These are phyloP conservation scores for Cnemophilus loriae DNA, from an alignment of 2,113 vertebrate genomes.

Conservation along the genomic window DNA sequence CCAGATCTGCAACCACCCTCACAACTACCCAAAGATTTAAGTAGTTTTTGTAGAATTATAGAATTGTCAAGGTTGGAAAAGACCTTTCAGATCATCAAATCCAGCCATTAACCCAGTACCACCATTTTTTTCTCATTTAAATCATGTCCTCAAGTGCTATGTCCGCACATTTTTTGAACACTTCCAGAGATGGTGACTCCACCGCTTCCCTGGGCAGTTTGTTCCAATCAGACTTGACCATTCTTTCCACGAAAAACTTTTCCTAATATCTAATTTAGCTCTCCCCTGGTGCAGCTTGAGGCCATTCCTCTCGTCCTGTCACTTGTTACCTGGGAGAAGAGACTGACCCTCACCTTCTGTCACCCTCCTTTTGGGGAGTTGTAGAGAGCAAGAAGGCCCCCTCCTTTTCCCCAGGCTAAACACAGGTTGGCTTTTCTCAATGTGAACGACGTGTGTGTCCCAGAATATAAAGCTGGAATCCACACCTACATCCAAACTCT, in stretches of 20 bases:
- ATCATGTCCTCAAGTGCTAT: neutral
- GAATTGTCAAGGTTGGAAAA: neutral
- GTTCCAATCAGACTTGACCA: neutral
- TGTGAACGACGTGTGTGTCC: fast-evolving
- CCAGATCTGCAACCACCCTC: neutral
- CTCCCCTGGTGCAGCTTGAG: neutral
- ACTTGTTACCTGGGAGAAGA: neutral
- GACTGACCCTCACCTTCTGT: no score
- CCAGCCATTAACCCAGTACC: neutral
- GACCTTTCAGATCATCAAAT: neutral
- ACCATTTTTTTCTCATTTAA: neutral
- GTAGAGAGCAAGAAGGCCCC: neutral
- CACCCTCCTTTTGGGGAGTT: neutral
- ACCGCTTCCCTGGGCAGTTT: neutral
- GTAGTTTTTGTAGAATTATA: neutral
- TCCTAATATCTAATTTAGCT: neutral
- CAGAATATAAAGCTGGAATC: neutral
- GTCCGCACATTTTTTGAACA: neutral
- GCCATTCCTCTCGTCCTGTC: neutral
- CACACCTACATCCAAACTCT: neutral
- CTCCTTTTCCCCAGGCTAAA: neutral
- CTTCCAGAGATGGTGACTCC: neutral
- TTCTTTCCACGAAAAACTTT: neutral
- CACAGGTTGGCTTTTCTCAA: neutral
- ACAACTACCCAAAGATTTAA: neutral